Conservation (phyloP, 2,888 invertebrate genomes). For the Linyphia triangularis region DNA sequence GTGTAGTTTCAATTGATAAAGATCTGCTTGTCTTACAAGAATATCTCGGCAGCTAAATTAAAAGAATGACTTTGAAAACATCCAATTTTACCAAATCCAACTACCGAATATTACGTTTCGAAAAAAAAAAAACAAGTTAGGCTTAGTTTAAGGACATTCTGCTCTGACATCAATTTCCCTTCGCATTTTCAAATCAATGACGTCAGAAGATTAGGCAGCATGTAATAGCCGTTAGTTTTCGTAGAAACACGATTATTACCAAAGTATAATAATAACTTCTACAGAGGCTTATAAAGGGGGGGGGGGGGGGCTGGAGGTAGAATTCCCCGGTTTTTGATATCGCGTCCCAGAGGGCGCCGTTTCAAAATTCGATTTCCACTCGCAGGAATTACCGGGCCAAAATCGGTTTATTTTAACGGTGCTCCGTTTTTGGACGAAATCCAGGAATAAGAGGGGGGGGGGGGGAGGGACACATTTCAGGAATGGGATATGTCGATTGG, state of each 20-base stretch:
- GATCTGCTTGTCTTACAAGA: too few relatives aligned
- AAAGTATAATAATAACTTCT: background rate
- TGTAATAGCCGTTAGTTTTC: background rate
- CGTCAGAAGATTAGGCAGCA: background rate
- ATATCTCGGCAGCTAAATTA: too few relatives aligned
- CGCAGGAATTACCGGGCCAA: conserved; percentile 17
- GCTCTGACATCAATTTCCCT: background rate
- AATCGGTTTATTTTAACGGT: conserved; percentile 26
- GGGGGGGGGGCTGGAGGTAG: background rate
- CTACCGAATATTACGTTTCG: too few relatives aligned
- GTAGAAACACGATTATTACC: background rate
- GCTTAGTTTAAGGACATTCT: too few relatives aligned
- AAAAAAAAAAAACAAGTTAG: too few relatives aligned
- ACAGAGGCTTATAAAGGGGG: background rate
- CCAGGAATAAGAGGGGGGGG: conserved; percentile 5
- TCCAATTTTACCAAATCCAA: too few relatives aligned
- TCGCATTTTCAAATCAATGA: background rate
- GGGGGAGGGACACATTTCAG: background rate
- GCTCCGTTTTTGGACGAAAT: background rate
- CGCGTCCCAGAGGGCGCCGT: background rate
- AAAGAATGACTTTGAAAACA: too few relatives aligned
- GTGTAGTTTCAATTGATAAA: too few relatives aligned
- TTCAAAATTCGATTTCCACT: conserved; percentile 31
- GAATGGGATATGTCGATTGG: background rate
- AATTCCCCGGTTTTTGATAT: background rate